Evolutionary conservation across 1,140 invertebrate genomes (phyloP).

Genomic region (Drosophila subobscura): DNA sequence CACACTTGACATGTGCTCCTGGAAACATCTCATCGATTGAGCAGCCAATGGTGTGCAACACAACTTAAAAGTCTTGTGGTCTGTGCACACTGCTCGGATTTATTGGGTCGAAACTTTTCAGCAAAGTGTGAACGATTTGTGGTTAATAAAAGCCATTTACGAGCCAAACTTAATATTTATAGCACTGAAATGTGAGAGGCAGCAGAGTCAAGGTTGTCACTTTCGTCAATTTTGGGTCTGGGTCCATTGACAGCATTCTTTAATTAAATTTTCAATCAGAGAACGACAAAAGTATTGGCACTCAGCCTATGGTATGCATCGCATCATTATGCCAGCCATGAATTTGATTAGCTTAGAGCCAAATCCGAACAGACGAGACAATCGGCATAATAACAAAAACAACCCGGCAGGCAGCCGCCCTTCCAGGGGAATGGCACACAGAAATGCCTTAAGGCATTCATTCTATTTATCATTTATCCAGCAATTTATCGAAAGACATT

Average conservation of each 20-base stretch:
- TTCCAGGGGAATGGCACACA: conserved; percentile 43
- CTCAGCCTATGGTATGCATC: conserved; percentile 13
- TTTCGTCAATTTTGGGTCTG: not conserved
- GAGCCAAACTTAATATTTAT: not conserved
- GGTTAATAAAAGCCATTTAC: conserved; percentile 46
- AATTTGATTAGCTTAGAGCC: conserved; percentile 77
- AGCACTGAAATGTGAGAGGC: conserved; percentile 3
- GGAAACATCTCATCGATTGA: conserved; percentile 35
- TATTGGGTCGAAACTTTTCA: conserved; percentile 4
- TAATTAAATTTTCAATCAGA: conserved; percentile 65
- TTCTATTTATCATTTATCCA: conserved; percentile 81
- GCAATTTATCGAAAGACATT: conserved; percentile 67
- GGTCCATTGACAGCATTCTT: conserved; percentile 20
- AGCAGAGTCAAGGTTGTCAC: not conserved
- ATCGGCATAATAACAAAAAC: conserved; percentile 41
- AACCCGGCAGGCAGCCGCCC: not conserved
- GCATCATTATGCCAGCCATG: conserved; percentile 71
- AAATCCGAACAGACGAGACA: conserved; percentile 68
- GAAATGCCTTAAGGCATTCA: conserved; percentile 69
- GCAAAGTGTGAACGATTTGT: conserved; percentile 43
- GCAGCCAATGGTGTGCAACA: conserved; percentile 28
- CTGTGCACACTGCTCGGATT: not conserved
- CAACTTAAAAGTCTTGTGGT: conserved; percentile 24
- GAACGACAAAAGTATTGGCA: conserved; percentile 23
- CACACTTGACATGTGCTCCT: conserved; percentile 27